Evolutionary conservation across 2,113 vertebrate genomes (phyloP).

Genomic region (Onychostruthus taczanowskii): DNA sequence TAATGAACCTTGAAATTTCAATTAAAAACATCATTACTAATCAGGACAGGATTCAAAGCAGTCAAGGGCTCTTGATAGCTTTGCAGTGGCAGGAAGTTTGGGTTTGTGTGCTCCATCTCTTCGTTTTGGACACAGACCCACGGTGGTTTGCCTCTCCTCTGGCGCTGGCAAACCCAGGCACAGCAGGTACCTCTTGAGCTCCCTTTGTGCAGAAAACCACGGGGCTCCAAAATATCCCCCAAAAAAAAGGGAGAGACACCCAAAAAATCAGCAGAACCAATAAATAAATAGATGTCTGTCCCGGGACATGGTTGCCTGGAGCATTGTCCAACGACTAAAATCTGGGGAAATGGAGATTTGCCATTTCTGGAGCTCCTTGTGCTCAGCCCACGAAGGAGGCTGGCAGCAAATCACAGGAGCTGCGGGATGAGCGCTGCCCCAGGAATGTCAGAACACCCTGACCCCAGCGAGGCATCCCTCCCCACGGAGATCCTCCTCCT

Average conservation of each 20-base stretch:
- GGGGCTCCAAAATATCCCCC: neutral
- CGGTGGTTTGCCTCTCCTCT: neutral
- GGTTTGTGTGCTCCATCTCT: neutral
- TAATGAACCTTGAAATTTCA: constrained; percentile 79
- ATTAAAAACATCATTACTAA: constrained; percentile 73
- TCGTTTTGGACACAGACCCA: neutral
- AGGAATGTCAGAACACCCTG: neutral
- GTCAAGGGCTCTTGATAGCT: neutral
- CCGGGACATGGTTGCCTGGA: neutral
- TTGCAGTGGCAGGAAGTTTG: neutral
- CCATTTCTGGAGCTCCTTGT: neutral
- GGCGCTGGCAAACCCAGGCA: neutral
- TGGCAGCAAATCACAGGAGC: constrained; percentile 8
- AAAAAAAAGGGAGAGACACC: neutral
- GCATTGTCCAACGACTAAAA: accelerated
- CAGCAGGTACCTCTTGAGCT: neutral
- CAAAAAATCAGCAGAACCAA: neutral
- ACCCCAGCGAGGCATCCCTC: neutral
- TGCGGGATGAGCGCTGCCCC: neutral
- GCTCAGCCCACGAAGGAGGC: neutral
- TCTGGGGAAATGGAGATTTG: neutral
- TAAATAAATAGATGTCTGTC: neutral
- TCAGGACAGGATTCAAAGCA: constrained; percentile 30
- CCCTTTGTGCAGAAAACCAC: neutral
- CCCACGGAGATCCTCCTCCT: neutral